Conservation (phyloP, 2,888 invertebrate species). For the Melanostoma scalare region DNA sequence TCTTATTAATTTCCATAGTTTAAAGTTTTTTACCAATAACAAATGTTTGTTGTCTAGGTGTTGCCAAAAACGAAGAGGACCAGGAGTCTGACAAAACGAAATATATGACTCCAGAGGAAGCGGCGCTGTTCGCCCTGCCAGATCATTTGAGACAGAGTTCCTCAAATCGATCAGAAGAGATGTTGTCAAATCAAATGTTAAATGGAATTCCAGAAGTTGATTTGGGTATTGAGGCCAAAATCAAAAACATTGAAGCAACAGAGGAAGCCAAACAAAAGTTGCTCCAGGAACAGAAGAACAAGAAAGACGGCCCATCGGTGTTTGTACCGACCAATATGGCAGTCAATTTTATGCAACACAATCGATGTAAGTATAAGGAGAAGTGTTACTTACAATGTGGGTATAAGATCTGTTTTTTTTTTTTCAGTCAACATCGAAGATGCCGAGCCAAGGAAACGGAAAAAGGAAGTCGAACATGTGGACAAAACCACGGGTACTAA, state of each 20-base stretch:
- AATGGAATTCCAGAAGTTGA: constrained; percentile 99
- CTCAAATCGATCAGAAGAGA: constrained; percentile 96
- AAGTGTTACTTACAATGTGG: background rate
- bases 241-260: constrained; percentile 98
- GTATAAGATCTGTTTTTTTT: constrained; percentile 7
- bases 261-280: constrained; percentile 98
- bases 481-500: constrained; percentile 88
- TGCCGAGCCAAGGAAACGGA: constrained; percentile 82
- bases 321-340: constrained; percentile 99
- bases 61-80: constrained; percentile 83
- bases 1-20: constrained; percentile 76
- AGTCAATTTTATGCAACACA: constrained; percentile 98
- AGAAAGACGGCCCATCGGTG: constrained; percentile 95
- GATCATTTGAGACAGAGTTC: constrained; percentile 93
- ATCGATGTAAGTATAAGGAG: constrained; percentile 88
- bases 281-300: constrained; percentile 93
- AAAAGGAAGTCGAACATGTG: constrained; percentile 82
- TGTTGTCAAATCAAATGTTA: constrained; percentile 99
- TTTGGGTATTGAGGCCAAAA: constrained; percentile 99
- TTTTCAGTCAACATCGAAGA: constrained; percentile 92
- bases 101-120: constrained; percentile 94
- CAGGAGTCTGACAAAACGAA: constrained; percentile 82
- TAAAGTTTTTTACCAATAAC: too few relatives aligned
- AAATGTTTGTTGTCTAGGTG: constrained; percentile 53
- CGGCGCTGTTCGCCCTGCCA: constrained; percentile 93